Base-by-base conservation (phyloP, 2,888 invertebrate species). In the Amphiduros pacificus region DNA sequence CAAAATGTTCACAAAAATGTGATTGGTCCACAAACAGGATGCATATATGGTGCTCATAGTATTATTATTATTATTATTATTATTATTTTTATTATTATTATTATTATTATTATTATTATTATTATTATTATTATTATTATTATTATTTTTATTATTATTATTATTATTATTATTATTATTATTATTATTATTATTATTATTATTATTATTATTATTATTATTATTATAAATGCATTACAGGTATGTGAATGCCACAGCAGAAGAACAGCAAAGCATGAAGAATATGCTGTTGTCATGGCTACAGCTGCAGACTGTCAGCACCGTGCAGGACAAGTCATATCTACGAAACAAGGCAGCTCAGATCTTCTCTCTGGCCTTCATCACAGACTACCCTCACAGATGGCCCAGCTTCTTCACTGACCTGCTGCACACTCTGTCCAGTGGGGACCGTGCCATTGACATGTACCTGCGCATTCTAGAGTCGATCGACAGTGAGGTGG, bases 301-400 rank as follows among this genome's bases (percentile, higher is more conserved):
- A 44, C 81, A 83, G 63, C 66, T 77, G 14, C 79, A 81, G 76
- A 83, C 83, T n/a, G n/a, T 6, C 5, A 32, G n/a, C 27, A 24
- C 49, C n/a, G 65, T 61, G 11, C 64, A 68, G 54, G 81, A 83
- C 64, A 81, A 82, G 64, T 74, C 75, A 24, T 86, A 83, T 72
- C 73, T 87, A 20, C 77, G 81, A 41, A 87, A 87, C 74, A 87
- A 87, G 75, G 81, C 84, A 44, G 86, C 86, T 14, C 86, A 87
- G 75, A 74, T 87, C 17, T 81, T 85, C 64, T 83, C 85, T 1
- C 75, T 86, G 44, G 84, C 85, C 0, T 87, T 86, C 75, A 78
- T 86, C 6, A 77, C 76, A 27, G 87, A 87, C 73, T 87, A 84
- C 74, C 75, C 78, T 0, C 70, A 70, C 28, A 75, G 84, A 48